Percentiles rank a stretch among this genome's conserved stretches.
These are phyloP conservation scores for Agrilus mali DNA, from an alignment of 2,888 invertebrate species.

Conservation along the genomic window DNA sequence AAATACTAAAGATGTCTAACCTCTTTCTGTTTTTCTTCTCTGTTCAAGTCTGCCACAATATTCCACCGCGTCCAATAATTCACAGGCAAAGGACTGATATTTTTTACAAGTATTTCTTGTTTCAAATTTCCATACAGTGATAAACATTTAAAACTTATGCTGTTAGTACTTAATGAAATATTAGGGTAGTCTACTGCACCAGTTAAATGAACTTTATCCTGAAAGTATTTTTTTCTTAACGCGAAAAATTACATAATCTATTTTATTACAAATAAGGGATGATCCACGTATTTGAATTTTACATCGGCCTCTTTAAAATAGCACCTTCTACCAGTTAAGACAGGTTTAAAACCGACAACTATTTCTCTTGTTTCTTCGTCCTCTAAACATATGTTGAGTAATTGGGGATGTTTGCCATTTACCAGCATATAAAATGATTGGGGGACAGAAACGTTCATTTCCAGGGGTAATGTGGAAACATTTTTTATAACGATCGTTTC, in stretches of 20 bases:
- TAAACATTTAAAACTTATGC: constrained; percentile 50
- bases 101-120: constrained; percentile 36
- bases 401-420: not conserved
- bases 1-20: no score
- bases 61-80: constrained; percentile 28
- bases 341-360: constrained; percentile 20
- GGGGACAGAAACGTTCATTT: constrained; percentile 35
- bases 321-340: constrained; percentile 15
- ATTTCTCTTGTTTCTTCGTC: constrained; percentile 15
- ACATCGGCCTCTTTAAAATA: constrained; percentile 20
- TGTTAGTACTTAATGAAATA: constrained; percentile 40
- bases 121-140: constrained; percentile 35
- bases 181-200: constrained; percentile 60
- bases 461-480: constrained; percentile 38
- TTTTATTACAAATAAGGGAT: constrained; percentile 30
- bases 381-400: constrained; percentile 6
- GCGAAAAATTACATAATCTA: not conserved
- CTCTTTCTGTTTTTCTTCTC: not conserved
- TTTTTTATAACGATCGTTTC: constrained; percentile 44
- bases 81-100: constrained; percentile 40
- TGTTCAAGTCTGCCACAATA: constrained; percentile 10
- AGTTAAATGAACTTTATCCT: constrained; percentile 50
- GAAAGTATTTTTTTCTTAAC: constrained; percentile 14
- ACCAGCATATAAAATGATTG: constrained; percentile 35
- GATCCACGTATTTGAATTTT: constrained; percentile 29